Evolutionary conservation across 2,113 vertebrate genomes (phyloP).

Genomic region (Campylomormyrus tamandua): DNA sequence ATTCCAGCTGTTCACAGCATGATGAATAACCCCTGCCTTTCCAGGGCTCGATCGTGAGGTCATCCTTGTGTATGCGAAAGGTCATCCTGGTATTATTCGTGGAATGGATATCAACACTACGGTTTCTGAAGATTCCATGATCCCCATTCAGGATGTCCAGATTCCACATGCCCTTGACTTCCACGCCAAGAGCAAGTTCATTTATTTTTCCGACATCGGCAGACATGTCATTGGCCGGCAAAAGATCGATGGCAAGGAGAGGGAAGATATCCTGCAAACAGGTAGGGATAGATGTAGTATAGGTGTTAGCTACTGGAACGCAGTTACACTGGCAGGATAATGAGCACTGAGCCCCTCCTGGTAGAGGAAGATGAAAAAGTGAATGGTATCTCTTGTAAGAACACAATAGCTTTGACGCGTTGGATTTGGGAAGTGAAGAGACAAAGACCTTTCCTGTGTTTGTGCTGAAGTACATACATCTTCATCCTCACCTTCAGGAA

Average conservation of each 20-base stretch:
- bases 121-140: constrained; percentile 94
- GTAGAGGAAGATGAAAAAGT: neutral
- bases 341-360: neutral
- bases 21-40: neutral
- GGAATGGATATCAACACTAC: constrained; percentile 96
- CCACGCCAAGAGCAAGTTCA: constrained; percentile 83
- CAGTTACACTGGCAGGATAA: neutral
- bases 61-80: constrained; percentile 91
- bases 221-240: constrained; percentile 92
- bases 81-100: constrained; percentile 87
- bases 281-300: constrained; percentile 51
- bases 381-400: neutral
- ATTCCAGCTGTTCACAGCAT: neutral
- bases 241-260: constrained; percentile 87
- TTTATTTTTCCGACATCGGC: constrained; percentile 93
- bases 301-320: neutral
- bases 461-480: neutral
- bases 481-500: constrained; percentile 55
- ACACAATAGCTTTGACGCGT: neutral
- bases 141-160: constrained; percentile 95
- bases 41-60: constrained; percentile 89
- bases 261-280: constrained; percentile 87
- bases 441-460: constrained; percentile 15
- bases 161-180: constrained; percentile 92
- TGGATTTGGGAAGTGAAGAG: constrained; percentile 22